phyloP scores from a whole-genome alignment of 2,888 invertebrate genomes.

The Microchrysa polita region DNA sequence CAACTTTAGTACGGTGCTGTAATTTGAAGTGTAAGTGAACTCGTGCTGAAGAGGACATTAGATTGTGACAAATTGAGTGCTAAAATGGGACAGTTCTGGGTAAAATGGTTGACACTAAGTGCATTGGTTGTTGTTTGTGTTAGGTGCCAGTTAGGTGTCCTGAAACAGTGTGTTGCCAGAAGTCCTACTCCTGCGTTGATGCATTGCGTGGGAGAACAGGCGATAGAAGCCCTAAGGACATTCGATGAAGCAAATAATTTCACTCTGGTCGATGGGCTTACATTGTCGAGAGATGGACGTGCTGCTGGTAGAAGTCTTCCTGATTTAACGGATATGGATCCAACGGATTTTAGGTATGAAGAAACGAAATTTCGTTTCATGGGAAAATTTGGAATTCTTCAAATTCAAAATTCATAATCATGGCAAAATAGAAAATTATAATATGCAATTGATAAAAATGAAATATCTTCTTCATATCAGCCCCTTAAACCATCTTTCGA shows the following conservation, averaged over 20 bases:
- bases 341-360: constrained; percentile 77
- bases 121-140: not conserved
- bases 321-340: constrained; percentile 77
- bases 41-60: not conserved
- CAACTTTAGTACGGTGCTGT: not conserved
- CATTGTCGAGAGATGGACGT: constrained; percentile 71
- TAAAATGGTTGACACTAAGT: constrained; percentile 40
- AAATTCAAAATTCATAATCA: no score
- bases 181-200: constrained; percentile 65
- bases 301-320: constrained; percentile 73
- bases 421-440: no score
- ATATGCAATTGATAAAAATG: no score
- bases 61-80: not conserved
- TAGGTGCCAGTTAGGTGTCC: not conserved
- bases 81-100: not conserved
- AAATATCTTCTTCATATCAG: no score
- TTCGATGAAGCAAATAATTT: constrained; percentile 75
- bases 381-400: no score
- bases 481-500: no score
- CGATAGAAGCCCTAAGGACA: constrained; percentile 72
- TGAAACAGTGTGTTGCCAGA: constrained; percentile 64
- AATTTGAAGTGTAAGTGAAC: not conserved
- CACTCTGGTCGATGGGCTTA: constrained; percentile 72
- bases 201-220: constrained; percentile 77
- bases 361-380: no score